Base-by-base conservation (phyloP, 2,113 vertebrate genomes). In the Ctenodactylus gundi region DNA sequence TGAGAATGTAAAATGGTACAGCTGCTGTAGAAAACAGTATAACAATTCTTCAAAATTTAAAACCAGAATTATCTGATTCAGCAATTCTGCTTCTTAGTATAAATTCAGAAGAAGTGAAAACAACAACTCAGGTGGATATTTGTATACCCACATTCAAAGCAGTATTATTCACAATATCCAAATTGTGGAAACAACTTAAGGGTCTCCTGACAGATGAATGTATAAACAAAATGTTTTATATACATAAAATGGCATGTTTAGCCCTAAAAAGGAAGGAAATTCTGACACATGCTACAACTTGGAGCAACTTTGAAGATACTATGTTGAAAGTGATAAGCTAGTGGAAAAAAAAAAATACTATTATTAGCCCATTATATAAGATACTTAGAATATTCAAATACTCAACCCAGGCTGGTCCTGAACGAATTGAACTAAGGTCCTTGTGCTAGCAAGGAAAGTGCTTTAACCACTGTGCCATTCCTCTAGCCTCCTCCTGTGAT, bases 61-160 rank as follows among this genome's bases (percentile, higher is more conserved):
- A 85, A 76, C 51, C 60, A 80, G 34, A 75, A 49, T 75, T 65
- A 17, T 85, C n/a, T 91, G 84, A 94, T 72, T 39, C 36, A 91
- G 27, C 80, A 93, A 44, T 55, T 93, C 60, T 17, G 36, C 9
- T 70, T 94, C 49, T 44, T 81, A 64, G 11, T 85, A 62, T 85
- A 64, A 72, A 57, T 18, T n/a, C 64, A 86, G 80, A 88, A 86
- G 34, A 92, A 87, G n/a, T 90, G 21, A 83, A 51, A 91, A 21
- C 34, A 21, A 20, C 20, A 12, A 80, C 53, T 78, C 21, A 46
- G 53, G 44, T 17, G 89, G 23, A 4, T 84, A 53, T 89, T 68
- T 75, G n/a, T 62, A 73, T 4, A 55, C 53, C 46, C 20, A 29
- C 91, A 62, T 89, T 91, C 51, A 73, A 55, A 39, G 29, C n/a